Conservation (phyloP, 2,797 vertebrate genomes). For the Pipistrellus nathusii region DNA sequence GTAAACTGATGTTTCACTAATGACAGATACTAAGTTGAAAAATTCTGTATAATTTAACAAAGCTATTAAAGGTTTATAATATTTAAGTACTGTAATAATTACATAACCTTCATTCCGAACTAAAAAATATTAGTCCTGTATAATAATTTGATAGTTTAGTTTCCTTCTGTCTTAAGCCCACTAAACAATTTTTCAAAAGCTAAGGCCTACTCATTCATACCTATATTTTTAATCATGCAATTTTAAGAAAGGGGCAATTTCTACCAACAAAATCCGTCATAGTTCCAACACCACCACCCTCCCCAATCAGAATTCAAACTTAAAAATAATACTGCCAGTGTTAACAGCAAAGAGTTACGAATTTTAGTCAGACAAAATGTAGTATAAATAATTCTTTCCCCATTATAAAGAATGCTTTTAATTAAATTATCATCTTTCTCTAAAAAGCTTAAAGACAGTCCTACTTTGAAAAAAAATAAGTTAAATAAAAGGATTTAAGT, state of each 20-base stretch:
- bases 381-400: neutral
- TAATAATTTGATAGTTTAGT: constrained; percentile 20
- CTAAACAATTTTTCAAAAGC: constrained; percentile 43
- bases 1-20: constrained; percentile 52
- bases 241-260: constrained; percentile 58
- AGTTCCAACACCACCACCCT: neutral
- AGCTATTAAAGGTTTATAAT: constrained; percentile 53
- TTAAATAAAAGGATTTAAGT: neutral
- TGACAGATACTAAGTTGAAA: constrained; percentile 49
- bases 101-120: neutral
- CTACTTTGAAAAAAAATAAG: neutral
- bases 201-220: neutral
- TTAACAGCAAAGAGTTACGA: neutral
- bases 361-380: constrained; percentile 28
- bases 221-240: constrained; percentile 48
- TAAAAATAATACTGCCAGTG: constrained; percentile 6
- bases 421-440: neutral
- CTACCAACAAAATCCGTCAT: neutral
- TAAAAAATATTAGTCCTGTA: constrained; percentile 52
- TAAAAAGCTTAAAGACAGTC: constrained; percentile 29
- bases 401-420: constrained; percentile 11
- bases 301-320: neutral
- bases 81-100: constrained; percentile 8
- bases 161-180: constrained; percentile 64
- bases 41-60: constrained; percentile 48